Evolutionary conservation across 2,888 invertebrate genomes (phyloP).

Genomic region (Choristoneura rosaceana): DNA sequence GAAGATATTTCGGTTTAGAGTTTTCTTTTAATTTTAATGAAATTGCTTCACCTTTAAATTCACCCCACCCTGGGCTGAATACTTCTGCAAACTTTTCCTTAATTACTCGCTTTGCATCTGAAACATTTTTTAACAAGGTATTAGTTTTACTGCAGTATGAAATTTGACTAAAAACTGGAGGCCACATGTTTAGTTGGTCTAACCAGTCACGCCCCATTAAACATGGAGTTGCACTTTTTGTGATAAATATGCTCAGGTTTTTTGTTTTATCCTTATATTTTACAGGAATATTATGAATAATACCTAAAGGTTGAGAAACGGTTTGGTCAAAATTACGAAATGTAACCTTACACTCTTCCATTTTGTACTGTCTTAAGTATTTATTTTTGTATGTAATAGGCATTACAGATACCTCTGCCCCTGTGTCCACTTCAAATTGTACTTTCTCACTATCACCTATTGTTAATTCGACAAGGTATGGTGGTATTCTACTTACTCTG

Average conservation of each 20-base stretch:
- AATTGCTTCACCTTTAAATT: no score
- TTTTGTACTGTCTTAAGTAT: background rate
- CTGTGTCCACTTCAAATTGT: constrained; percentile 27
- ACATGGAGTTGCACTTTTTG: background rate
- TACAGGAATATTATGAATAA: constrained; percentile 5
- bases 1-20: no score
- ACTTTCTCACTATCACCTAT: constrained; percentile 1
- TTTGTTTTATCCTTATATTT: constrained; percentile 1
- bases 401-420: constrained; percentile 16
- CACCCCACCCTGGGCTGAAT: constrained; percentile 25
- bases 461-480: background rate
- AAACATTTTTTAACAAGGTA: constrained; percentile 24
- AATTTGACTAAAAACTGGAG: background rate
- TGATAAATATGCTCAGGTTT: background rate
- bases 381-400: constrained; percentile 1
- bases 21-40: no score
- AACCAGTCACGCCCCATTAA: background rate
- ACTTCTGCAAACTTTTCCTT: constrained; percentile 23
- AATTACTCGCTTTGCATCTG: constrained; percentile 15
- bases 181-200: background rate
- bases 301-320: constrained; percentile 1
- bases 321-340: constrained; percentile 3
- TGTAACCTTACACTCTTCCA: background rate
- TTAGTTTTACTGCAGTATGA: background rate
- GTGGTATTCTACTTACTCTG: constrained; percentile 5